These are phyloP conservation scores for Pseudomyrmex flavicornis DNA, from an alignment of 1,140 invertebrate species.

Conservation along the genomic window DNA sequence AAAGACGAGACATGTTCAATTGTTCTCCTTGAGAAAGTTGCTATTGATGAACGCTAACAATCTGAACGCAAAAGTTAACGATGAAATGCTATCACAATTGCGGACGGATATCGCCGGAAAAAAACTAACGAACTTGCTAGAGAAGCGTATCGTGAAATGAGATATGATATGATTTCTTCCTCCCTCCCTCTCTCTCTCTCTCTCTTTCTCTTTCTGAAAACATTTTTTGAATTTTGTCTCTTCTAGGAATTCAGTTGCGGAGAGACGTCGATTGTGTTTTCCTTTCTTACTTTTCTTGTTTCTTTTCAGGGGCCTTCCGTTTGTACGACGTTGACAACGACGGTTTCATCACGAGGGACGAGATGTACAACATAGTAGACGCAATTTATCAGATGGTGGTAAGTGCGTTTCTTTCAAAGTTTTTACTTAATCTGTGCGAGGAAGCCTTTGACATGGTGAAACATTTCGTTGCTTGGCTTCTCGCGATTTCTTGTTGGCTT, in stretches of 20 bases:
- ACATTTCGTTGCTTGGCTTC: neutral
- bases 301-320: conserved; percentile 96
- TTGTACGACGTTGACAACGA: conserved; percentile 99
- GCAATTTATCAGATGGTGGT: conserved; percentile 99
- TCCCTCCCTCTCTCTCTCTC: too few species aligned
- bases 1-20: conserved; percentile 17
- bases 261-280: conserved; percentile 20
- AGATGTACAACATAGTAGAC: conserved; percentile 99
- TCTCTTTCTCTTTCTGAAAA: neutral
- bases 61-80: conserved; percentile 11
- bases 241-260: neutral
- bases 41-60: conserved; percentile 28
- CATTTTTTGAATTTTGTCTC: conserved; percentile 4
- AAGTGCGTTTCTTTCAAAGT: conserved; percentile 83
- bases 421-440: neutral
- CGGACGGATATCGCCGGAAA: neutral
- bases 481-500: neutral
- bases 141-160: conserved; percentile 3
- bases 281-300: conserved; percentile 19
- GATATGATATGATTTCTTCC: neutral
- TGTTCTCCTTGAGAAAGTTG: neutral
- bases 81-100: conserved; percentile 21
- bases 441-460: neutral
- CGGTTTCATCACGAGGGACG: conserved; percentile 98
- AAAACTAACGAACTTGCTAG: conserved; percentile 12